Base-by-base conservation (phyloP, 1,140 invertebrate species). In the Cydia amplana region DNA sequence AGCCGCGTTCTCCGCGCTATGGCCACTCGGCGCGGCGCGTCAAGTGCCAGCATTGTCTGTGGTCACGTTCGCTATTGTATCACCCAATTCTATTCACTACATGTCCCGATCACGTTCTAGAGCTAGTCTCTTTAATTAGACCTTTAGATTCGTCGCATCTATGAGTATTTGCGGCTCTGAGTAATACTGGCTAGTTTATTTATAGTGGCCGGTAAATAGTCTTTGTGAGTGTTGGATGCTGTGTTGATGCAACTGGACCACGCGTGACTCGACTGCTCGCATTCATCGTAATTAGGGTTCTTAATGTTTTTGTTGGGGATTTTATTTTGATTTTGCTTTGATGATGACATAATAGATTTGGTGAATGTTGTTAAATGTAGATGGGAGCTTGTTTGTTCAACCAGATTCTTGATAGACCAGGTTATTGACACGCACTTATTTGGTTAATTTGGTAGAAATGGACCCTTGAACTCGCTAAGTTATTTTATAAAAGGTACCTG, bases 231-330 rank as follows among this genome's bases (percentile, higher is more conserved):
- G 9, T 85, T 51, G 83, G 87, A 89, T 88, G 87, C 88, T 91
- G 89, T 86, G 87, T 91, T 91, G 81, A 88, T 87, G 78, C 89
- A 91, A 90, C 89, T 91, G 89, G 88, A 85, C 87, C 79, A 78
- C 74, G 79, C 82, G 81, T 86, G 83, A 85, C 78, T 83, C 79
- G 74, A 78, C 73, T 76, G 72, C 77, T 81, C 79, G 77, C 7
- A 63, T 80, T 82, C 82, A 85, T 84, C 85, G 82, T 83, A 83
- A 88, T 87, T 85, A 77, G 80, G 77, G 73, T 82, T 6, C 75
- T 84, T 79, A 18, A 63, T 40, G 74, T 55, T 67, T 73, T 74
- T 51, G 36, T 60, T 60, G 55, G 20, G 55, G 18, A 23, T 23
- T 60, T 60, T 60, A 60, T 60, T 60, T 60, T 60, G 55, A 60